phyloP scores from a whole-genome alignment of 2,113 vertebrate species.

The Bubalus kerabau region DNA sequence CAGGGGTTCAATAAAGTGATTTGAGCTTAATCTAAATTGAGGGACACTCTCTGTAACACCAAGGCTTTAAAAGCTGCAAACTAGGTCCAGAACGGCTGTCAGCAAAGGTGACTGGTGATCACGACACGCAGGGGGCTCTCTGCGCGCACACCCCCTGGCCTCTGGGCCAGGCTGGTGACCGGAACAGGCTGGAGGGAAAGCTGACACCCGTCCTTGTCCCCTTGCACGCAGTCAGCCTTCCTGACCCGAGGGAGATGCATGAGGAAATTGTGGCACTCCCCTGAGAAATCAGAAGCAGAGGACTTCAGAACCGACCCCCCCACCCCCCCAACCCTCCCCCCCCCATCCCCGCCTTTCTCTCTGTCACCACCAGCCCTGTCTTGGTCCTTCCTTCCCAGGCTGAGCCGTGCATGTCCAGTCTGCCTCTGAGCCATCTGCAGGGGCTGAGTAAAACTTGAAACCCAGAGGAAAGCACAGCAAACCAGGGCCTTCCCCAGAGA shows the following conservation, averaged over 20 bases:
- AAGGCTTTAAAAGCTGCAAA: no score
- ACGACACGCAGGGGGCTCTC: neutral
- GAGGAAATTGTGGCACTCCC: neutral
- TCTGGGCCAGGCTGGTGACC: rapidly evolving
- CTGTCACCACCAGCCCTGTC: neutral
- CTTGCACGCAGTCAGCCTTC: no score
- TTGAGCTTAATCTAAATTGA: neutral
- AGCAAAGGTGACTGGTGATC: neutral
- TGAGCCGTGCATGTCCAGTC: rapidly evolving
- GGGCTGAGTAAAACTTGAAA: neutral
- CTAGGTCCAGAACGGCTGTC: neutral
- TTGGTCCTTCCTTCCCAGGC: no score
- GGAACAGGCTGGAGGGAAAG: neutral
- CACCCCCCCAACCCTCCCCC: no score
- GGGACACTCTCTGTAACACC: neutral
- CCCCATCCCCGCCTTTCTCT: no score
- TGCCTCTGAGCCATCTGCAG: neutral
- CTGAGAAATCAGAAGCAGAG: neutral
- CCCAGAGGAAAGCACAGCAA: no score
- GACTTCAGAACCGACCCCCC: neutral
- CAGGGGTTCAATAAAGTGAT: no score
- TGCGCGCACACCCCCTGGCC: rapidly evolving
- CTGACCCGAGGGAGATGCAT: rapidly evolving
- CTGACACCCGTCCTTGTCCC: neutral
- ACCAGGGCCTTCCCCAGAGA: neutral